A percentile compares a stretch with the other conserved stretches of the same genome.
These are phyloP conservation scores for Taeniopygia guttata DNA, from an alignment of 2,797 vertebrate species.

Conservation along the genomic window DNA sequence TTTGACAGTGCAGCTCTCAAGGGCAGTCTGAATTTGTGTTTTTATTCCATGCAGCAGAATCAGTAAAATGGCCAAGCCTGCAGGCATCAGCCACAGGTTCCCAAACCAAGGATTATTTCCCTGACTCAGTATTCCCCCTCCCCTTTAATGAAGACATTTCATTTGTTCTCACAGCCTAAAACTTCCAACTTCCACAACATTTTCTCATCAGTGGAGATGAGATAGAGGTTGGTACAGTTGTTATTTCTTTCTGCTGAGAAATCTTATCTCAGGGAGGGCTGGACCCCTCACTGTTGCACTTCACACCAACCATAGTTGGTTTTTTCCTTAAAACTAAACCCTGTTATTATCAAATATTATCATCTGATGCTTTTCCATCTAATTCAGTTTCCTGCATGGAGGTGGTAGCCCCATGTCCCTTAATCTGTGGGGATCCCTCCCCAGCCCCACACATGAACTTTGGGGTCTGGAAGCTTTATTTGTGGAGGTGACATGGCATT, in stretches of 20 bases:
- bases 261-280: background rate
- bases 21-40: background rate
- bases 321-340: background rate
- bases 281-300: background rate
- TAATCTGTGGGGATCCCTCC: rapidly evolving
- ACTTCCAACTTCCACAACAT: background rate
- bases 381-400: background rate
- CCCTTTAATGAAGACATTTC: background rate
- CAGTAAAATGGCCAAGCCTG: background rate
- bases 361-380: background rate
- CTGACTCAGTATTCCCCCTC: background rate
- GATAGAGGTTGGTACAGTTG: background rate
- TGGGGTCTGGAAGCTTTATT: background rate
- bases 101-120: background rate
- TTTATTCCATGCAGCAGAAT: background rate
- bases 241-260: background rate
- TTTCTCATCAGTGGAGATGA: no score
- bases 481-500: background rate
- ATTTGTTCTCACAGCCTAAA: background rate
- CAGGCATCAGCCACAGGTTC: background rate
- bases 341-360: rapidly evolving
- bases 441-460: background rate
- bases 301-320: rapidly evolving
- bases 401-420: rapidly evolving
- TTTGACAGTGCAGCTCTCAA: background rate